Evolutionary conservation across 2,888 invertebrate genomes (phyloP), one percentile per base, ranked within the genome.

Genomic region (Tiliacea aurago): DNA sequence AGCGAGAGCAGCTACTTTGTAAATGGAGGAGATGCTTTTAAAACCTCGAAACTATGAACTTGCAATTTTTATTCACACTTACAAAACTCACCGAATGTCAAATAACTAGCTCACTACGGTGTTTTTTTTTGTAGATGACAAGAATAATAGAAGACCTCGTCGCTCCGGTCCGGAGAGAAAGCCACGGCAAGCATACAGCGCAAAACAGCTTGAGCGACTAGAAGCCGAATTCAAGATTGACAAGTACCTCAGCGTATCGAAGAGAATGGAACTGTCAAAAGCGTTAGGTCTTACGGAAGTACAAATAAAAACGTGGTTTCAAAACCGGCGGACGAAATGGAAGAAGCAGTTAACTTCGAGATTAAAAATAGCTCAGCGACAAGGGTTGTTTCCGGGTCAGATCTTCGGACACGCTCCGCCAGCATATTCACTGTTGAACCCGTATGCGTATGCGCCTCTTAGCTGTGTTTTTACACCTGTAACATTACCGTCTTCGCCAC

Each of bases 291-390:
- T 99, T 61, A 99, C 99, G 0, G 99, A 99, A 95, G 99, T 99
- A 0, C 99, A 99, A 95, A 99, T 99, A 84, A 99, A 99, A 93
- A 99, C 99, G 0, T 99, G 99, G 99, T 99, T 99, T 92, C 99
- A 99, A 94, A 99, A 99, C 91, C 97, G 99, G 74, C 97, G 99
- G 79, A 99, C 99, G 0, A 99, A 99, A 92, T 99, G 99, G 99
- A 99, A 99, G 95, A 99, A 99, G 89, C 99, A 99, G 90, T 95
- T 99, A 88, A 99, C 99, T 0, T 98, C 99, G 0, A 96, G 99
- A 5, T 94, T 99, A 81, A 98, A 99, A 93, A 98, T 99, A 92
- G 98, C 99, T 0, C 99, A 99, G 89, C 95, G 98, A 3, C 98
- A 99, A 90, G 98, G 98, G 0, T 90, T 98, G 45, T 98, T 98